Evolutionary conservation across 2,113 vertebrate genomes (phyloP), one percentile per base, ranked within the genome.

Genomic region (Spermophilus dauricus): DNA sequence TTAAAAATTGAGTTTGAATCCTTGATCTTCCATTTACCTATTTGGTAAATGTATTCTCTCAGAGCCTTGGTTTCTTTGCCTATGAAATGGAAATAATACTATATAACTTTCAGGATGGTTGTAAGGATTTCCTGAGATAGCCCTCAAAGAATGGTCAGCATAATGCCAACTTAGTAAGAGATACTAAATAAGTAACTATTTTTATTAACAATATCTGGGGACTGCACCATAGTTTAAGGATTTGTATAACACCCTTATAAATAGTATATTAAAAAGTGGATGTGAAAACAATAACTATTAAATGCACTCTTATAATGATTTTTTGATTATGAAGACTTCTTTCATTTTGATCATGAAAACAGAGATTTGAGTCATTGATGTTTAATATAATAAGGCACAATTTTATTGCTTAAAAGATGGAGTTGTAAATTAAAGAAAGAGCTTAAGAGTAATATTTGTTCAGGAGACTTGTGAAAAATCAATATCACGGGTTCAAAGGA

Each of bases 371-470:
- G 45, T 18, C 14, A 91, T 1, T 89, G 2, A 56, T 96, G 70
- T 76, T 77, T 96, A 91, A 70, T 69, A 80, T 77, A 86, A 61
- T 91, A 77, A 92, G 34, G 86, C 16, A 69, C 18, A 17, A 82
- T 80, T 37, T 69, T 26, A 89, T 96, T 72, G 5, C 61, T 63
- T 63, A 63, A 75, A 69, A 94, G 13, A 76, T 45, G 93, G 24
- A 0, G 37, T 93, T 75, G 94, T 51, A 90, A 93, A 77, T 89
- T 9, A 77, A 24, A 72, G 17, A 48, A 37, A 95, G 77, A 88
- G 22, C 6, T 12, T 2, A 32, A 89, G 5, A 42, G 4, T 70
- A 28, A 30, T 86, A 80, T 48, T 80, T 95, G 32, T 76, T 91
- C 80, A 86, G 32, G 34, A 70, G 72, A 2, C 8, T 65, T 91